Base-by-base conservation (phyloP, 2,888 invertebrate species). In the Brachynemurus nebulosus region DNA sequence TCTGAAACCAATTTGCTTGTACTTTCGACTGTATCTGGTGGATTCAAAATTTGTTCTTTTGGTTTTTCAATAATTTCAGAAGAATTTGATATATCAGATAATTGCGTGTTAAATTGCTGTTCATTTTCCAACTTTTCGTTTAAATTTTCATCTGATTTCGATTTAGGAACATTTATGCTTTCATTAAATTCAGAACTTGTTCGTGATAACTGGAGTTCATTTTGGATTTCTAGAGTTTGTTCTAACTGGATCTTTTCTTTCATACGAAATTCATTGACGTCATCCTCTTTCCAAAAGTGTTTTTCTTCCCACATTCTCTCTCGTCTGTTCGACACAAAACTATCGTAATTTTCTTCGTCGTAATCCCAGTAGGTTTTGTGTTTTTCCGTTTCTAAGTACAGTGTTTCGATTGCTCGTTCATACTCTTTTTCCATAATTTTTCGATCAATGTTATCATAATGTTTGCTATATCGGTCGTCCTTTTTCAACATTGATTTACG, bases 1-100 rank as follows among this genome's bases (percentile, higher is more conserved):
- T 72, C 72, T 2, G 66, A 65, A 1, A 59, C 66, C 21, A 67
- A 55, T 47, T 66, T 65, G 34, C 44, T 42, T 9, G 45, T 33
- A n/a, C 19, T 40, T 33, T 45, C 12, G n/a, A 16, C 33, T 20
- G 20, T 19, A n/a, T n/a, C n/a, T n/a, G n/a, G n/a, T n/a, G n/a
- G n/a, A n/a, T n/a, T n/a, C n/a, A n/a, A n/a, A n/a, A n/a, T n/a
- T n/a, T n/a, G n/a, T n/a, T n/a, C n/a, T n/a, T n/a, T n/a, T n/a
- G n/a, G n/a, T n/a, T n/a, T n/a, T n/a, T n/a, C n/a, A n/a, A n/a
- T n/a, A n/a, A n/a, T n/a, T n/a, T n/a, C n/a, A n/a, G n/a, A n/a
- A n/a, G n/a, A n/a, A n/a, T n/a, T n/a, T n/a, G n/a, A n/a, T n/a
- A n/a, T n/a, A n/a, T n/a, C n/a, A n/a, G n/a, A n/a, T n/a, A n/a